These are phyloP conservation scores for Cantharis lateralis DNA, from an alignment of 2,888 invertebrate species.

Conservation along the genomic window DNA sequence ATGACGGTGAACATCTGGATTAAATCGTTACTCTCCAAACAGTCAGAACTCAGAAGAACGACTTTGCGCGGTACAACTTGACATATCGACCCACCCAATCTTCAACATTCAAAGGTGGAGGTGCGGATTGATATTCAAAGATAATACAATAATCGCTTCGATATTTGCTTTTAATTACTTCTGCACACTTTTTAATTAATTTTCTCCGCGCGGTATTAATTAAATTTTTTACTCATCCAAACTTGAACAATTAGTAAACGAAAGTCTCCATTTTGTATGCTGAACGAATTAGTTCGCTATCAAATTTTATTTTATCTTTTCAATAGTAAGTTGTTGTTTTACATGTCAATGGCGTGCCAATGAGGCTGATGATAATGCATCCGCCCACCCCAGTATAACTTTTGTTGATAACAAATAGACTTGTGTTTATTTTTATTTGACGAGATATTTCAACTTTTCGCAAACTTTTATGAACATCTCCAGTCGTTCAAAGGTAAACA, in stretches of 20 bases:
- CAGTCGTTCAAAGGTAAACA: neutral
- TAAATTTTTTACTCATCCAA: neutral
- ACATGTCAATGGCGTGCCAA: neutral
- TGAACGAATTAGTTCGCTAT: neutral
- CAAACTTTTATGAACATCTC: neutral
- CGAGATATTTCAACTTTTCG: neutral
- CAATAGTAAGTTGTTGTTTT: neutral
- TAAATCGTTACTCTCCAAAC: constrained; percentile 30
- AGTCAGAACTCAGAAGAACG: constrained; percentile 20
- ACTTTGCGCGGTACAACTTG: constrained; percentile 28
- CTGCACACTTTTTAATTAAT: neutral
- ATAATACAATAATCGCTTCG: neutral
- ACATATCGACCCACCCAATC: constrained; percentile 32
- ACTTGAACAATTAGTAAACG: neutral
- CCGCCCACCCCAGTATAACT: neutral
- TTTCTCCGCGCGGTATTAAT: neutral
- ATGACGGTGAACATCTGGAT: constrained; percentile 30
- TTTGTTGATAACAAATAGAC: neutral
- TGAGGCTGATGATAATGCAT: neutral
- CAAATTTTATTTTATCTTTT: neutral
- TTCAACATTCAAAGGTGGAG: constrained; percentile 16
- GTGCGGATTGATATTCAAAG: constrained; percentile 17
- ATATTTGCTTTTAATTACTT: neutral
- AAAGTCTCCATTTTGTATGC: neutral
- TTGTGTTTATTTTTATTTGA: neutral